Percentiles rank a stretch among this genome's conserved stretches.
These are phyloP conservation scores for Bombus balteatus DNA, from an alignment of 1,140 invertebrate species.

Conservation along the genomic window DNA sequence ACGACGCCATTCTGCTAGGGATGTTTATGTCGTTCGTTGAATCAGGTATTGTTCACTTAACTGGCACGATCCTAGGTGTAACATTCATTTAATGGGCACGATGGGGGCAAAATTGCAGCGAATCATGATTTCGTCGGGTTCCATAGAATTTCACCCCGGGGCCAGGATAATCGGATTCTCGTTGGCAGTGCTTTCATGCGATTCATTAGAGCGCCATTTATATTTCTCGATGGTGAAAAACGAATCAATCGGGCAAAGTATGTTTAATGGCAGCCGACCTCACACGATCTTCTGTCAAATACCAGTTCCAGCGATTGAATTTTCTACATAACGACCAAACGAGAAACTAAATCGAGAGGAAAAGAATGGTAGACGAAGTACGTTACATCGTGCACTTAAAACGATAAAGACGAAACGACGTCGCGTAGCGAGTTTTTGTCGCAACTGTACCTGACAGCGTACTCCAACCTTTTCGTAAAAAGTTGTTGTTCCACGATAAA, in stretches of 20 bases:
- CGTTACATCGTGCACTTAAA: no score
- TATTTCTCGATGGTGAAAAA: neutral
- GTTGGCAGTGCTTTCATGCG: neutral
- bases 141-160: neutral
- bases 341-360: no score
- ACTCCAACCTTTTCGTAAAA: neutral
- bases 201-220: constrained; percentile 40
- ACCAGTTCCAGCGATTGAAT: no score
- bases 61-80: neutral
- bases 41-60: constrained; percentile 38
- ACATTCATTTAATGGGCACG: neutral
- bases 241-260: neutral
- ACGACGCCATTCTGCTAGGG: constrained; percentile 1
- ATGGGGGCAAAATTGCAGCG: neutral
- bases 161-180: constrained; percentile 22
- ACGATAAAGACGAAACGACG: neutral
- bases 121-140: constrained; percentile 6
- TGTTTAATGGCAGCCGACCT: no score
- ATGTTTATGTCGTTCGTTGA: constrained; percentile 35
- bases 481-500: neutral
- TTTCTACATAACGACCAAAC: no score
- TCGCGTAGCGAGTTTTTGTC: neutral
- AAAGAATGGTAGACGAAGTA: no score
- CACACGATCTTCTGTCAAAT: no score
- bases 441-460: no score